phyloP scores from a whole-genome alignment of 2,113 vertebrate genomes.

The Perca fluviatilis region DNA sequence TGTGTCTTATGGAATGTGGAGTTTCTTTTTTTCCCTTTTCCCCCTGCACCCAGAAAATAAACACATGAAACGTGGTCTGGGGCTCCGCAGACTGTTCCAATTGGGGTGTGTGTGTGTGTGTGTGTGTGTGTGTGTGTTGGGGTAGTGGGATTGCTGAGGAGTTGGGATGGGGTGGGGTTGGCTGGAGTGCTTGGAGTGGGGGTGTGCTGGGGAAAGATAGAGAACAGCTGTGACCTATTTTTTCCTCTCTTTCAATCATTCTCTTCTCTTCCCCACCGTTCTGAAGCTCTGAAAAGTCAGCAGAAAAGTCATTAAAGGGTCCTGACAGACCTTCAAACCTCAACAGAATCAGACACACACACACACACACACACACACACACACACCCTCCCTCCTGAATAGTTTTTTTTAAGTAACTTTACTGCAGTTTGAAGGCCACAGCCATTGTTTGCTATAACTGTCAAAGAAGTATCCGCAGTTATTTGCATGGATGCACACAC shows the following conservation, averaged over 20 bases:
- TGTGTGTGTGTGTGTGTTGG: conserved; percentile 5
- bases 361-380: neutral
- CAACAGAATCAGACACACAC: neutral
- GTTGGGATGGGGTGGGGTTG: conserved; percentile 36
- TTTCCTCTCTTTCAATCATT: conserved; percentile 54
- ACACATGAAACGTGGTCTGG: conserved; percentile 61
- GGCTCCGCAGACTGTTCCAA: conserved; percentile 26
- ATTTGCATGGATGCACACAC: neutral
- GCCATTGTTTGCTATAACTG: conserved; percentile 21
- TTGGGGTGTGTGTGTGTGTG: neutral
- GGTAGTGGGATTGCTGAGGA: conserved; percentile 17
- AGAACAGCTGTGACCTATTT: conserved; percentile 81
- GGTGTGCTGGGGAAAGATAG: conserved; percentile 50
- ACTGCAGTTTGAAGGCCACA: conserved; percentile 26
- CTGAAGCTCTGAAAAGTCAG: conserved; percentile 3
- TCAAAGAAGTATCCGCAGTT: neutral
- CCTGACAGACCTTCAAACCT: conserved; percentile 20
- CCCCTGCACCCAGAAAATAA: conserved; percentile 65
- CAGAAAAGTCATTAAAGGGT: conserved; percentile 39
- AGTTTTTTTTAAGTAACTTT: conserved; percentile 7
- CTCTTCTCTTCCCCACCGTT: conserved; percentile 37
- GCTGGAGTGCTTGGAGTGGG: conserved; percentile 39
- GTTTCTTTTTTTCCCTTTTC: neutral
- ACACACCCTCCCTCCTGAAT: neutral
- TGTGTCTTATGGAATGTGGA: conserved; percentile 67